Conservation (phyloP, 2,113 vertebrate species). For the Motacilla tschutschensis region DNA sequence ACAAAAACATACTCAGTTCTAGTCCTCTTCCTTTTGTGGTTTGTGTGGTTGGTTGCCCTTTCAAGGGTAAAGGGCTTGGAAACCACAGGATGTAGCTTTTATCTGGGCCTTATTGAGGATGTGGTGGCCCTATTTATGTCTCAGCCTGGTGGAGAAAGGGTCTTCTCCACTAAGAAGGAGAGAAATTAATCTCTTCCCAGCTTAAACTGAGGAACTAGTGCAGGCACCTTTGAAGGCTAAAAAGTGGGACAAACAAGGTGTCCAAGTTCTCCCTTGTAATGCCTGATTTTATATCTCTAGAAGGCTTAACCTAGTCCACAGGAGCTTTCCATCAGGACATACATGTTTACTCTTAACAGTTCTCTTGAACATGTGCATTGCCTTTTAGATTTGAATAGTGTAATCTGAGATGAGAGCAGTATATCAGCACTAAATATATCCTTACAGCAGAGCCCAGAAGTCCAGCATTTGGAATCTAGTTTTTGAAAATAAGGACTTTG, state of each 20-base stretch:
- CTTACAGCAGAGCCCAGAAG: background rate
- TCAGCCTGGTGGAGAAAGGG: background rate
- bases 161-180: background rate
- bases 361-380: background rate
- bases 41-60: background rate
- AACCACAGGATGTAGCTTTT: background rate
- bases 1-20: background rate
- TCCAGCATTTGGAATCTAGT: background rate
- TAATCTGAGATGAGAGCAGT: constrained; percentile 29
- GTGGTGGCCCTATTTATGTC: background rate
- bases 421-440: constrained; percentile 16
- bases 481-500: background rate
- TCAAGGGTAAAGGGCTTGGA: background rate
- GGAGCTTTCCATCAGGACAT: background rate
- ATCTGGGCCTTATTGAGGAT: background rate
- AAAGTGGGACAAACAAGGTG: background rate
- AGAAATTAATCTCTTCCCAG: background rate
- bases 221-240: background rate
- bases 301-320: background rate
- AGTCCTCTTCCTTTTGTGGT: background rate
- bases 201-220: background rate
- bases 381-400: constrained; percentile 24
- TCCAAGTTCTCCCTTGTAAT: background rate
- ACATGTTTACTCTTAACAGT: background rate
- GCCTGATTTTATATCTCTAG: background rate